phyloP scores from a whole-genome alignment of 2,797 vertebrate genomes.

The Anas bahamensis region DNA sequence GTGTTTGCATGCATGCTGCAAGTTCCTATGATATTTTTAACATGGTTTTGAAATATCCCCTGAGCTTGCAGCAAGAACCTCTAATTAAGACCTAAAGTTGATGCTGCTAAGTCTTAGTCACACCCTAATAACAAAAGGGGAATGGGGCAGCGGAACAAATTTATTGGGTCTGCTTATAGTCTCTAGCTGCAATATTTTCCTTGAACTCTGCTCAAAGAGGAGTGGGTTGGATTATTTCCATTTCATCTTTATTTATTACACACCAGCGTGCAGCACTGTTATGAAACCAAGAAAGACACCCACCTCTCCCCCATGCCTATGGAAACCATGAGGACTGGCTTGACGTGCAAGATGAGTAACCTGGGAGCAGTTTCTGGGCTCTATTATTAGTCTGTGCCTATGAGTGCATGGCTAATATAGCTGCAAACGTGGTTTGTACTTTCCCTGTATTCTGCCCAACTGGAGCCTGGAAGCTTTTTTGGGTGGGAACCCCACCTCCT shows the following conservation, averaged over 20 bases:
- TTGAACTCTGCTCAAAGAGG: conserved; percentile 59
- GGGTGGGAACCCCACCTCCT: conserved; percentile 32
- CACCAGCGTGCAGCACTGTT: conserved; percentile 1
- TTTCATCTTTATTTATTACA: conserved; percentile 46
- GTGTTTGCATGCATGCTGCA: not conserved
- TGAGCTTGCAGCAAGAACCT: not conserved
- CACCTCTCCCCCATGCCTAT: conserved; percentile 22
- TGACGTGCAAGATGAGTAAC: not conserved
- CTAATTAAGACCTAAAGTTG: conserved; percentile 36
- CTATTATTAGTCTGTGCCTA: not conserved
- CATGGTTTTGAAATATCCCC: not conserved
- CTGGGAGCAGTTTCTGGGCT: conserved; percentile 54
- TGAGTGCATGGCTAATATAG: not conserved
- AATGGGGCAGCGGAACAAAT: not conserved
- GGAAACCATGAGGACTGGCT: conserved; percentile 35
- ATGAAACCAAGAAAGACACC: conserved; percentile 49
- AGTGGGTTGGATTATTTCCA: conserved; percentile 58
- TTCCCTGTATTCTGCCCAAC: conserved; percentile 10
- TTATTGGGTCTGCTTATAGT: conserved; percentile 53
- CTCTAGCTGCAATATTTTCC: conserved; percentile 62
- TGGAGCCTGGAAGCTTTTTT: conserved; percentile 17
- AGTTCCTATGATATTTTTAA: not conserved
- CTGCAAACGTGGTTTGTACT: not conserved
- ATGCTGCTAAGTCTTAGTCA: conserved; percentile 46
- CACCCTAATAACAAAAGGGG: conserved; percentile 47